These are phyloP conservation scores for Zaprionus tsacasi DNA, from an alignment of 1,140 invertebrate species.

Conservation along the genomic window DNA sequence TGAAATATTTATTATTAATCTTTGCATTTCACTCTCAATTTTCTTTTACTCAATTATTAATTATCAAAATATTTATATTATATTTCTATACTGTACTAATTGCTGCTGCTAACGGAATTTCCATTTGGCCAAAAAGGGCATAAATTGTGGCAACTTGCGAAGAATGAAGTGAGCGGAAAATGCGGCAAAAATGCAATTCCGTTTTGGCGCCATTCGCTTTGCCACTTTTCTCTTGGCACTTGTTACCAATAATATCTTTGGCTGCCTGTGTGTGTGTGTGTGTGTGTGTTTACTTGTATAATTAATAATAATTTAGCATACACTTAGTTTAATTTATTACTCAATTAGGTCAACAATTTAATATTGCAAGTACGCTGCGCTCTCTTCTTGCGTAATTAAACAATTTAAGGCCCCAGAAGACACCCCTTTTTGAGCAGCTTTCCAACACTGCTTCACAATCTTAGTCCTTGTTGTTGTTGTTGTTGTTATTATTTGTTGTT, in stretches of 20 bases:
- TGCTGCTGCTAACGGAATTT: background rate
- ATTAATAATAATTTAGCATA: constrained; percentile 80
- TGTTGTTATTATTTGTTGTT: constrained; percentile 26
- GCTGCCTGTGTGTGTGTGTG: constrained; percentile 1
- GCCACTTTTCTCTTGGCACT: constrained; percentile 15
- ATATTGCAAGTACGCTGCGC: constrained; percentile 57
- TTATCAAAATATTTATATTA: background rate
- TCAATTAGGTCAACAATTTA: constrained; percentile 77
- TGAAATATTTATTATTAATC: background rate
- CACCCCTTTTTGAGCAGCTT: background rate
- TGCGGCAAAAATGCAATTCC: constrained; percentile 14
- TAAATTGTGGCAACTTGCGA: constrained; percentile 9
- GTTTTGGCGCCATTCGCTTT: background rate
- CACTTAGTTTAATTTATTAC: constrained; percentile 79
- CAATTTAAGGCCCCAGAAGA: constrained; percentile 49
- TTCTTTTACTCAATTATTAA: background rate
- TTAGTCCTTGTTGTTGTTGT: constrained; percentile 24
- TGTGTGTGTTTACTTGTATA: constrained; percentile 55
- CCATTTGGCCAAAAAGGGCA: constrained; percentile 1
- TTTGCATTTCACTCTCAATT: background rate
- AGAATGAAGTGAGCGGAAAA: constrained; percentile 3
- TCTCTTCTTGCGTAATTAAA: constrained; percentile 46
- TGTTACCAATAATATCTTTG: constrained; percentile 23
- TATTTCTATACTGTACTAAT: background rate
- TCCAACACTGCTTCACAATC: background rate